Conservation (phyloP, 2,888 invertebrate genomes). For the Athetis lepigone region DNA sequence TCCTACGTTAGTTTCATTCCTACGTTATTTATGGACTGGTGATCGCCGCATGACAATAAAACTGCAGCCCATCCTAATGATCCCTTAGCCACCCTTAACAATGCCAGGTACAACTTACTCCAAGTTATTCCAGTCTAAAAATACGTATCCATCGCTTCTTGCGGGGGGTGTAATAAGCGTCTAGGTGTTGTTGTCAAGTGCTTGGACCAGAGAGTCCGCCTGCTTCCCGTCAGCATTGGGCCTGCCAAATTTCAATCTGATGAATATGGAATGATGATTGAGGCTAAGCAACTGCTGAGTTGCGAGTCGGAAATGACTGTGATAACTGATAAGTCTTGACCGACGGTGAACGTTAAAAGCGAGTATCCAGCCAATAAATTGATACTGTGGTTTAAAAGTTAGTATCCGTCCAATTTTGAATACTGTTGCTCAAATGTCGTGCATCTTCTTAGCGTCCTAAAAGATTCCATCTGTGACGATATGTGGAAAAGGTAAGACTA, state of each 20-base stretch:
- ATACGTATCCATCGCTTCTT: slow-evolving; percentile 41
- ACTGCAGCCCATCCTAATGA: slow-evolving; percentile 13
- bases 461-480: background rate
- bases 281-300: background rate
- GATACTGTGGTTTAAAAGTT: too few relatives aligned
- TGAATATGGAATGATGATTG: slow-evolving; percentile 22
- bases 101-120: slow-evolving; percentile 40
- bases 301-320: background rate
- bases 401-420: background rate
- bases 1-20: too few relatives aligned
- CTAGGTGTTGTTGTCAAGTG: slow-evolving; percentile 51
- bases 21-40: too few relatives aligned
- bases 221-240: slow-evolving; percentile 46
- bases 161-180: slow-evolving; percentile 52
- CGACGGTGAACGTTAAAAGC: too few relatives aligned
- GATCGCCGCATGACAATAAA: slow-evolving; percentile 11
- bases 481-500: background rate
- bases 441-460: background rate
- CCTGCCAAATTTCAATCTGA: slow-evolving; percentile 53
- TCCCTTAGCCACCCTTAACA: slow-evolving; percentile 11
- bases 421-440: too few relatives aligned
- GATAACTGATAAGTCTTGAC: background rate
- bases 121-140: slow-evolving; percentile 39
- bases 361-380: too few relatives aligned
- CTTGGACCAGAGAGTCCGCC: slow-evolving; percentile 55